These are phyloP conservation scores for Meloidogyne chitwoodi DNA, from an alignment of 1,140 invertebrate species.

Conservation along the genomic window DNA sequence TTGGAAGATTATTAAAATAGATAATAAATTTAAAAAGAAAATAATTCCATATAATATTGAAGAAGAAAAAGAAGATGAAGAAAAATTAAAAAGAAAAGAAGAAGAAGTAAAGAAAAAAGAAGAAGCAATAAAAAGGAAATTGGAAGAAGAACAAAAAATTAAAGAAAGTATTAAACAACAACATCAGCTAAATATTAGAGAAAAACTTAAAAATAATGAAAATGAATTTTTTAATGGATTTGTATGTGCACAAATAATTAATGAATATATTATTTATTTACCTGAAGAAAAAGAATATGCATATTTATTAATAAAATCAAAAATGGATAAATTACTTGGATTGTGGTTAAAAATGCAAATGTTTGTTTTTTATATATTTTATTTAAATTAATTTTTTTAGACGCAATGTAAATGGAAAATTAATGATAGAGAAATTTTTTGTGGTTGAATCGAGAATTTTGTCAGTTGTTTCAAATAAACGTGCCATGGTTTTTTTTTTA, in stretches of 20 bases:
- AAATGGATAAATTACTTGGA: not conserved
- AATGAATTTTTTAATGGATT: not conserved
- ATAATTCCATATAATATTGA: not conserved
- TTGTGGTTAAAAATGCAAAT: not conserved
- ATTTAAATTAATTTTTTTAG: not conserved
- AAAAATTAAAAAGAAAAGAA: not conserved
- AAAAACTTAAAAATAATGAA: not conserved
- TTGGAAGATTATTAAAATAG: conserved; percentile 1
- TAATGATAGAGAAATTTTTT: not conserved
- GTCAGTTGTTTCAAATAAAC: not conserved
- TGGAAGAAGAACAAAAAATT: not conserved
- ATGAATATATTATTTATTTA: not conserved
- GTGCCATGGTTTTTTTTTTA: not conserved
- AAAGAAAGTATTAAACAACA: not conserved
- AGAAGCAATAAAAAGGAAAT: not conserved
- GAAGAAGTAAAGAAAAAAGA: not conserved
- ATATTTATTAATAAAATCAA: not conserved
- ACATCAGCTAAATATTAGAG: not conserved
- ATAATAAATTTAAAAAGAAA: not conserved
- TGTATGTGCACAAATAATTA: not conserved
- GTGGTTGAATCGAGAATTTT: not conserved
- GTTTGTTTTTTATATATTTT: not conserved
- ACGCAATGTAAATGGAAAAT: not conserved
- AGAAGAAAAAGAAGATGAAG: not conserved
- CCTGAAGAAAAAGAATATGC: not conserved